These are phyloP conservation scores for Eupithecia insigniata DNA, from an alignment of 2,888 invertebrate genomes.

Conservation along the genomic window DNA sequence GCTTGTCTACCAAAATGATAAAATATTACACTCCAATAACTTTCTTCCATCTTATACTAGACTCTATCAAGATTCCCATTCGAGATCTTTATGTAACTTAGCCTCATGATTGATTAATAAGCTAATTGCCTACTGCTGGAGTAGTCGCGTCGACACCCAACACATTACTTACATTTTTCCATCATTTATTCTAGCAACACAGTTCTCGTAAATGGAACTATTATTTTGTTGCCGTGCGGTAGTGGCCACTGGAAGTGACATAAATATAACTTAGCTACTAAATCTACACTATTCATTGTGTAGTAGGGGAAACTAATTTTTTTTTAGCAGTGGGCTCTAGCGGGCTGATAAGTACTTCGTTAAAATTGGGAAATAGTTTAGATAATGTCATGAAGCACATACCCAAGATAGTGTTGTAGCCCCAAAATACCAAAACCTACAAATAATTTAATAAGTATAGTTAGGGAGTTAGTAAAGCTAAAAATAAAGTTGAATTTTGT, in stretches of 20 bases:
- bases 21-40: neutral
- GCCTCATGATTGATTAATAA: slow-evolving; percentile 64
- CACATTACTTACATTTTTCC: slow-evolving; percentile 70
- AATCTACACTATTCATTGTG: too few species aligned
- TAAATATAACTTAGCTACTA: neutral
- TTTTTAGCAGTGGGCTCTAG: too few species aligned
- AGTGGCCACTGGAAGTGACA: slow-evolving; percentile 49
- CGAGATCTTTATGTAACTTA: neutral
- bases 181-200: slow-evolving; percentile 68
- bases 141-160: slow-evolving; percentile 59
- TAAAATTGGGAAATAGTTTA: too few species aligned
- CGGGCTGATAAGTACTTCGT: too few species aligned
- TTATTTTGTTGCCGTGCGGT: slow-evolving; percentile 49
- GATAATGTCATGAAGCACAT: too few species aligned
- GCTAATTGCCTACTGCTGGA: slow-evolving; percentile 58
- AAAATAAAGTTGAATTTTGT: neutral
- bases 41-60: neutral
- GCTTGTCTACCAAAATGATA: neutral
- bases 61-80: neutral
- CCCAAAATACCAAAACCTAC: too few species aligned
- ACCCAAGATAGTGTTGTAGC: too few species aligned
- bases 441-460: too few species aligned
- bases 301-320: too few species aligned
- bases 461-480: too few species aligned
- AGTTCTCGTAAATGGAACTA: slow-evolving; percentile 61